Evolutionary conservation across 2,888 invertebrate genomes (phyloP), one percentile per base, ranked within the genome.

Genomic region (Melangyna quadrimaculata): DNA sequence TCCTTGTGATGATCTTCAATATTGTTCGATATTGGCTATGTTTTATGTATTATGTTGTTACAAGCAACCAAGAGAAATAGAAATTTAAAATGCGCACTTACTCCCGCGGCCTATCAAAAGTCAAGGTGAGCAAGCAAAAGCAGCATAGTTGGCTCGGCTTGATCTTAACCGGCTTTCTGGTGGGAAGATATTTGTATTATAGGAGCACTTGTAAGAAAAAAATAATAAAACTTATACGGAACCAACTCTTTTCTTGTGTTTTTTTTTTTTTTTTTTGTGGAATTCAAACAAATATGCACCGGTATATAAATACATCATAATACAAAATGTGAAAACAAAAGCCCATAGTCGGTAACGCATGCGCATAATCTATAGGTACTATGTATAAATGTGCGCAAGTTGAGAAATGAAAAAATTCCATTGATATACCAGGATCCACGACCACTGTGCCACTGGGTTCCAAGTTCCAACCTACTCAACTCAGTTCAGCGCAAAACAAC

Each of bases 381-480:
- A n/a, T 55, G 17, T 27, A 55, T 59, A 24, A n/a, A 8, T 22
- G 59, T 59, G 40, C 27, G 40, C 59, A 67, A 57, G 80, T 77
- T 51, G 17, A 51, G 70, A 80, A 86, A 86, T 75, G 63, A 72
- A 77, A n/a, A 86, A 86, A 86, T 81, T 86, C 80, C 80, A 81
- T 70, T 65, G 70, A 77, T 77, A 86, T 78, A 86, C 86, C 80
- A 73, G 35, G 51, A 17, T 19, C 19, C 45, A 27, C 63, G 40
- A 67, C 32, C 29, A 80, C 84, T 75, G 61, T 86, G 84, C 84
- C 84, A 86, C 84, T 79, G 84, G 79, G 79, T 72, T 83, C 74
- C 59, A 37, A 59, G 59, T 35, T 35, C 59, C 83, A 83, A 78
- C 83, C 83, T 78, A 83, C 83, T 83, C 83, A 83, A 83, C 83